Percentiles rank a stretch among this genome's conserved stretches.
phyloP scores from a whole-genome alignment of 2,888 invertebrate genomes.

The Axea sp. region DNA sequence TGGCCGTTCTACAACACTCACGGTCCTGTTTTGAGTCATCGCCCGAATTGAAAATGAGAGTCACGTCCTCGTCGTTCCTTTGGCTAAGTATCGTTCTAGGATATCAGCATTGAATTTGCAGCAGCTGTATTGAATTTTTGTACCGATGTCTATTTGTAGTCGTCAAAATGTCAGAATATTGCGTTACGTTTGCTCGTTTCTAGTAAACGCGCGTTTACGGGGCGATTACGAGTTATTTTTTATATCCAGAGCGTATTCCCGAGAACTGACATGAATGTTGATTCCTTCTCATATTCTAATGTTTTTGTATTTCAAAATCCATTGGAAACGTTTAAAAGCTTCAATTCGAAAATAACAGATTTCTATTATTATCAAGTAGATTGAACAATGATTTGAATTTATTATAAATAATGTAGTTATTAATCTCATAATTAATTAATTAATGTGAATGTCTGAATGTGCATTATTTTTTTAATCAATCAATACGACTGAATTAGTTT shows the following conservation, averaged over 20 bases:
- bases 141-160: slow-evolving; percentile 78
- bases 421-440: too few species aligned
- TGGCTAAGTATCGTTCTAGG: slow-evolving; percentile 72
- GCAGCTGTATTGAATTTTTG: slow-evolving; percentile 78
- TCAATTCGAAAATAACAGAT: too few species aligned
- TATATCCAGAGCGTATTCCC: slow-evolving; percentile 62
- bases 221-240: slow-evolving; percentile 56
- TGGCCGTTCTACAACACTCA: slow-evolving; percentile 21
- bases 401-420: too few species aligned
- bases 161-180: slow-evolving; percentile 71
- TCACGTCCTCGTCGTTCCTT: slow-evolving; percentile 71
- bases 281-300: slow-evolving; percentile 32
- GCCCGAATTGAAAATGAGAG: slow-evolving; percentile 64
- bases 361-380: too few species aligned
- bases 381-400: too few species aligned
- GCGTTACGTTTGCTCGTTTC: slow-evolving; percentile 53
- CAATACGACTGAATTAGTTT: too few species aligned
- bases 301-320: too few species aligned
- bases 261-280: slow-evolving; percentile 62
- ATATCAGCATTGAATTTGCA: slow-evolving; percentile 73
- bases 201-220: slow-evolving; percentile 49
- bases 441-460: too few species aligned
- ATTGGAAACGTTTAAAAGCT: too few species aligned
- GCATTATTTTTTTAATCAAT: too few species aligned
- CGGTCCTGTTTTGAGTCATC: slow-evolving; percentile 32